Evolutionary conservation across 2,113 vertebrate genomes (phyloP), one percentile per base, ranked within the genome.

Genomic region (Saccopteryx leptura): DNA sequence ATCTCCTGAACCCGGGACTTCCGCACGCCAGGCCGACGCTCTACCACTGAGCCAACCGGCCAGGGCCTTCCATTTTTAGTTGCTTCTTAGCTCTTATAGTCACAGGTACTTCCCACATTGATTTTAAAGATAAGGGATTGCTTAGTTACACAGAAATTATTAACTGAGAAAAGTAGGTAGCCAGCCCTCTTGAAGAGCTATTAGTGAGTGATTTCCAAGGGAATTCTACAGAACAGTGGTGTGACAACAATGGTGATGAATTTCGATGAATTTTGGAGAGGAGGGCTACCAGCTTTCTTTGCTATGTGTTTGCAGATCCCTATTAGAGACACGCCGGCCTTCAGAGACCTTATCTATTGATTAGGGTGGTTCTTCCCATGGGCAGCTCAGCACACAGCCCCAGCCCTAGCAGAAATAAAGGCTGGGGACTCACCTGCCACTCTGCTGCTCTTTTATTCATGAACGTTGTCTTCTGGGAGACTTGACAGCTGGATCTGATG

Each of bases 61-160:
- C 39, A 39, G 39, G 39, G 39, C 39, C 39, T 33, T 86, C 83
- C n/a, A 26, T 48, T 96, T 84, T 93, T 60, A 33, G 72, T 18
- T 74, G 21, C 31, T 78, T 4, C 12, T 68, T 84, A 18, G 26
- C 24, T 68, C 39, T 82, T 66, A 39, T 1, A n/a, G 68, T 65
- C 76, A 81, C 19, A 50, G 33, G 91, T 50, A 92, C 60, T 60
- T n/a, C n/a, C 28, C 46, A 58, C 17, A 13, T 0, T 39, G 65
- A 52, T 21, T 83, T 86, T 83, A 96, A 91, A 66, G 50, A 12
- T 66, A 54, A 85, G 14, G 21, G 21, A 33, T 5, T 78, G 56
- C 28, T 60, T 88, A 54, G 61, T 46, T 74, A 86, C 21, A 56
- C 39, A 39, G 39, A 39, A 39, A 60, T 63, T 61, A 86, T 28